Evolutionary conservation across 1,140 invertebrate species (phyloP).

Genomic region (Drosophila ananassae): DNA sequence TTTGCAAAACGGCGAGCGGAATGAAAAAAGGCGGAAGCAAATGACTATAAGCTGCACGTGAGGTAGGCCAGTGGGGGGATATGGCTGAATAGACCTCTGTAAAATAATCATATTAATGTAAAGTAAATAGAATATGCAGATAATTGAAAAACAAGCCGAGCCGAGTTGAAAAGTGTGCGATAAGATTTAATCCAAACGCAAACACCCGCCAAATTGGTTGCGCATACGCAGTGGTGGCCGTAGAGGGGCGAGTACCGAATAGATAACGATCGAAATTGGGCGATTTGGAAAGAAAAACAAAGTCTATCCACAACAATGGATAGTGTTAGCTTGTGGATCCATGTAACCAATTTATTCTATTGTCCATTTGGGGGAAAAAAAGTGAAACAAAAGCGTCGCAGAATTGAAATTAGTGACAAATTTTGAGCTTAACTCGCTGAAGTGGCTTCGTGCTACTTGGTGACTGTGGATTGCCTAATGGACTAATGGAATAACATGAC

Average conservation of each 20-base stretch:
- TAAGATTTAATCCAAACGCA: conserved; percentile 44
- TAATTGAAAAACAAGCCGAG: conserved; percentile 47
- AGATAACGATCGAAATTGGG: conserved; percentile 5
- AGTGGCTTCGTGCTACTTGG: conserved; percentile 52
- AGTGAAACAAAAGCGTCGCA: conserved; percentile 41
- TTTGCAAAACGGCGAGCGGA: conserved; percentile 31
- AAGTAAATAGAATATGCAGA: conserved; percentile 36
- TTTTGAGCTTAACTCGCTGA: conserved; percentile 71
- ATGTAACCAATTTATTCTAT: conserved; percentile 28
- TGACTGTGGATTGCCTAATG: conserved; percentile 44
- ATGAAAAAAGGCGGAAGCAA: conserved; percentile 52
- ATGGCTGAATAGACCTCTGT: not conserved
- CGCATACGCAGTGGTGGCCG: conserved; percentile 45
- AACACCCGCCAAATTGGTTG: conserved; percentile 42
- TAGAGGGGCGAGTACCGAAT: not conserved
- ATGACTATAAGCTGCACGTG: conserved; percentile 32
- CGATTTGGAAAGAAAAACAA: conserved; percentile 1
- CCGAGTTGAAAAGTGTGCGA: conserved; percentile 26
- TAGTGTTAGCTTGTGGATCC: conserved; percentile 15
- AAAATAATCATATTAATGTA: conserved; percentile 1
- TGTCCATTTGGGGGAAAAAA: conserved; percentile 18
- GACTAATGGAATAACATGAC: conserved; percentile 63
- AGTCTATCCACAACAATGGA: conserved; percentile 7
- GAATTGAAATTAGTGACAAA: conserved; percentile 68
- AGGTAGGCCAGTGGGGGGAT: conserved; percentile 12